phyloP scores from a whole-genome alignment of 1,140 invertebrate genomes.

The Neodiprion lecontei region DNA sequence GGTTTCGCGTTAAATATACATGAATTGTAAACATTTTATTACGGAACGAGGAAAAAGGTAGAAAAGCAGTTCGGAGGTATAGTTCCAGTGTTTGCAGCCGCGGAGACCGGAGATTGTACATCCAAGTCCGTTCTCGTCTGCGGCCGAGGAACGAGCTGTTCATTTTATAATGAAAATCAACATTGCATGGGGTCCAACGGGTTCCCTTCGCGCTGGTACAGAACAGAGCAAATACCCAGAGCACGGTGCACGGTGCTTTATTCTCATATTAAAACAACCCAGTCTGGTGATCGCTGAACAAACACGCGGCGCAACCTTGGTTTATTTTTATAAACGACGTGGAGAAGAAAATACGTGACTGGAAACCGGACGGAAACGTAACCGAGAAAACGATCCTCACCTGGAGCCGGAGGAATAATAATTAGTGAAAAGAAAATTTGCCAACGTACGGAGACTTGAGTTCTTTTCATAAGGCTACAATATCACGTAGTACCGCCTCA shows the following conservation, averaged over 20 bases:
- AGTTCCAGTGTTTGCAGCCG: not conserved
- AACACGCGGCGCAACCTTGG: not conserved
- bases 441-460: too few species aligned
- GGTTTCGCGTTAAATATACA: too few species aligned
- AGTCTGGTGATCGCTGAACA: not conserved
- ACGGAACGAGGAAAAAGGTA: too few species aligned
- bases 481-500: too few species aligned
- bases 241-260: not conserved
- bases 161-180: slow-evolving; percentile 43
- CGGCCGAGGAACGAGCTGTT: slow-evolving; percentile 18
- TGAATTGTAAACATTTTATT: too few species aligned
- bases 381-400: too few species aligned
- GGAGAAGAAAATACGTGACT: not conserved
- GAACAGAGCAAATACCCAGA: not conserved
- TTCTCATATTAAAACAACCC: slow-evolving; percentile 1
- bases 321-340: not conserved
- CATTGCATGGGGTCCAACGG: slow-evolving; percentile 24
- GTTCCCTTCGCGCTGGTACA: not conserved
- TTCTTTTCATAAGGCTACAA: too few species aligned
- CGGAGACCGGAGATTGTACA: not conserved
- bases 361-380: not conserved
- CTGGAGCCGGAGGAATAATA: too few species aligned
- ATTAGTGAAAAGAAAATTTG: too few species aligned
- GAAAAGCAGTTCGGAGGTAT: too few species aligned
- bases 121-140: not conserved